Evolutionary conservation across 2,888 invertebrate species (phyloP), one percentile per base, ranked within the genome.

Genomic region (Mesoligia furuncula): DNA sequence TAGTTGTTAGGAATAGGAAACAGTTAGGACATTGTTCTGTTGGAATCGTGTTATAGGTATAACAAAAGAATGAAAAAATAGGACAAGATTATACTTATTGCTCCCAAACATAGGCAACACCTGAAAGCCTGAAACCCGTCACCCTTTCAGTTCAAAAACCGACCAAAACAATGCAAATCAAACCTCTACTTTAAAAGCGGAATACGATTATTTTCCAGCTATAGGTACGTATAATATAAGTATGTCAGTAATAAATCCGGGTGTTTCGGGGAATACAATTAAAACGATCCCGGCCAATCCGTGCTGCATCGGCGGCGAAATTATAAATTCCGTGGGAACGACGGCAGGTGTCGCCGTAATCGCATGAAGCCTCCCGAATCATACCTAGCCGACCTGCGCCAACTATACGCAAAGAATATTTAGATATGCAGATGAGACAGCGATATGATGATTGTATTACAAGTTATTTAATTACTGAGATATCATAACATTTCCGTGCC

Each of bases 291-390:
- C 92, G 90, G 91, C 90, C 93, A 93, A 95, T 94, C 95, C 95
- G 91, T 89, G 87, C 90, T 87, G 90, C 90, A 88, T 85, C 88
- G 88, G 77, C 90, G 89, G 88, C 85, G 87, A 91, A 95, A 95
- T 95, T 95, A 95, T 96, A 93, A 95, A 96, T 95, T 95, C 95
- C 92, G 90, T 96, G 96, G 94, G 96, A 95, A 94, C 92, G 94
- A 92, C 93, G 95, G 93, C 96, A 96, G 95, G 95, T 96, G 96
- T 90, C 93, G 92, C 93, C 87, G 93, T 95, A 95, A 95, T 95
- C 95, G 95, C 95, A 93, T 93, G 93, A 92, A 93, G 92, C 93
- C 93, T 92, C 91, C 91, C 93, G 94, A 94, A 93, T 94, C 94
- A 93, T 93, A 93, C 90, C 92, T 81, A 87, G 75, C 90, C 90